Evolutionary conservation across 2,113 vertebrate genomes (phyloP).

Genomic region (Cyanoderma ruficeps): DNA sequence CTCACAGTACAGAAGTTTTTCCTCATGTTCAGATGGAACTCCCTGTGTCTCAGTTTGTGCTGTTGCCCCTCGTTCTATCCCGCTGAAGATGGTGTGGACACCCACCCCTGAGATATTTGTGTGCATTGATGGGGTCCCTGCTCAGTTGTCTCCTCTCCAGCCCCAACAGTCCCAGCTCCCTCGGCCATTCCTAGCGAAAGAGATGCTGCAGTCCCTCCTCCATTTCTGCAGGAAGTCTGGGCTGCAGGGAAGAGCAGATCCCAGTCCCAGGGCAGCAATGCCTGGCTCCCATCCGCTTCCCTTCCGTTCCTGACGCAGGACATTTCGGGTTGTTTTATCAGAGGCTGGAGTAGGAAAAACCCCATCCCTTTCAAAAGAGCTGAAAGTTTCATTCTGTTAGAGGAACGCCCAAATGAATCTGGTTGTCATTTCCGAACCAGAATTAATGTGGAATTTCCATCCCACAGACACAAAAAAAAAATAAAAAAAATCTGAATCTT

Average conservation of each 20-base stretch:
- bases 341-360: not conserved
- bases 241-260: not conserved
- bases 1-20: not conserved
- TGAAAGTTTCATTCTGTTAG: not conserved
- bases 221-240: not conserved
- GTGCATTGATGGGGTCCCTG: rapidly evolving
- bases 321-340: not conserved
- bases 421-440: conserved; percentile 21
- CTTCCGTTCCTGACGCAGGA: not conserved
- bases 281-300: not conserved
- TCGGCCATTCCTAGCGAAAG: not conserved
- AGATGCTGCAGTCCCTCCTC: not conserved
- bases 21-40: not conserved
- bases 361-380: not conserved
- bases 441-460: conserved; percentile 19
- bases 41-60: not conserved
- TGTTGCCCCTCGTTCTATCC: not conserved
- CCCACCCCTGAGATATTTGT: not conserved
- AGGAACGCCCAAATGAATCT: conserved; percentile 24
- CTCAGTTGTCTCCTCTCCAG: not conserved
- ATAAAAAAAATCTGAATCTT: not conserved
- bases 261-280: not conserved
- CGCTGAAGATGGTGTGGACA: rapidly evolving
- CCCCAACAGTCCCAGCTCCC: not conserved
- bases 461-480: not conserved